Percentiles rank a stretch among this genome's conserved stretches.
Conservation (phyloP, 2,113 vertebrate species). For the Campylomormyrus tamandua region DNA sequence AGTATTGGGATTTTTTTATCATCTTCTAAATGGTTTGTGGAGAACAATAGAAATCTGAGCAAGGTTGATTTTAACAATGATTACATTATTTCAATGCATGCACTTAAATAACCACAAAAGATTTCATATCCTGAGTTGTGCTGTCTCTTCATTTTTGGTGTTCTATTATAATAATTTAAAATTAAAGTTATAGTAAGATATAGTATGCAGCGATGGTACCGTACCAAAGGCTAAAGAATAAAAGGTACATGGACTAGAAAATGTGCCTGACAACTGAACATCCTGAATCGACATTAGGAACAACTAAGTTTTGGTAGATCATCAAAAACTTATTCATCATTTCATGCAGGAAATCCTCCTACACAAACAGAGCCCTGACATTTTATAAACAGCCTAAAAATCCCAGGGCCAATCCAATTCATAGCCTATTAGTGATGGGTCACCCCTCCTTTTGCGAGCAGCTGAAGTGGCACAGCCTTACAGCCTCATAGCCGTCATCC, state of each 20-base stretch:
- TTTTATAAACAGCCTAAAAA: slow-evolving; percentile 35
- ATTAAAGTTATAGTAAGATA: neutral
- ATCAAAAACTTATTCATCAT: neutral
- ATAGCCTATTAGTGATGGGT: slow-evolving; percentile 39
- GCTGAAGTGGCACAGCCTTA: neutral
- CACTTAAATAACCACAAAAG: slow-evolving; percentile 73
- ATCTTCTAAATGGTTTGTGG: slow-evolving; percentile 19
- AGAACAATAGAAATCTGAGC: slow-evolving; percentile 62
- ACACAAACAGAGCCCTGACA: slow-evolving; percentile 21
- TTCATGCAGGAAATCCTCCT: neutral
- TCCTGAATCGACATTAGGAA: neutral
- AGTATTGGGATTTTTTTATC: neutral
- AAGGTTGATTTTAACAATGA: slow-evolving; percentile 65
- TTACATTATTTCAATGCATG: slow-evolving; percentile 67
- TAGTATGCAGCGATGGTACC: neutral
- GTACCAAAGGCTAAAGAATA: neutral
- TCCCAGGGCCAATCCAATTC: slow-evolving; percentile 38
- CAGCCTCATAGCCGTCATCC: neutral
- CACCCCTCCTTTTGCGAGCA: slow-evolving; percentile 38
- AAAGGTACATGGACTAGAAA: neutral
- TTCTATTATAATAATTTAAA: neutral
- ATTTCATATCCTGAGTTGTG: slow-evolving; percentile 56
- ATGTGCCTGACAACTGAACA: neutral
- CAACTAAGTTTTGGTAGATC: neutral
- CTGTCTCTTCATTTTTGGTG: neutral